Evolutionary conservation across 2,113 vertebrate genomes (phyloP).

Genomic region (Bos javanicus): DNA sequence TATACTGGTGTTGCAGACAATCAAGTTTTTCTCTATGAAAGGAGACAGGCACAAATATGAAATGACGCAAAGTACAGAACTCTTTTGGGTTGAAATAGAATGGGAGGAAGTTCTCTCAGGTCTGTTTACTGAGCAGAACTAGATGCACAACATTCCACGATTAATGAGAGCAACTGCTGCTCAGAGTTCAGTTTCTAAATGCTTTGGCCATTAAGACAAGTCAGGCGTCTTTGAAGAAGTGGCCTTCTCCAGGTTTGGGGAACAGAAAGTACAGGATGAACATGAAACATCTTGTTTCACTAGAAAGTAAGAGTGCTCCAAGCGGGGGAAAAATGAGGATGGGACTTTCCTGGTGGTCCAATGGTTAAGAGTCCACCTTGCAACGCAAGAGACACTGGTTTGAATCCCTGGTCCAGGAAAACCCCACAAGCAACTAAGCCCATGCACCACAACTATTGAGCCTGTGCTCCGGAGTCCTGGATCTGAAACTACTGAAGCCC

Average conservation of each 20-base stretch:
- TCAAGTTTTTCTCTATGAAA: background rate
- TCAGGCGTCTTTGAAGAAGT: background rate
- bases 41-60: background rate
- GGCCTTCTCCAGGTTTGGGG: background rate
- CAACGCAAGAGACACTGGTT: background rate
- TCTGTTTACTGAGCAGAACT: background rate
- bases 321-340: background rate
- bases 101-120: background rate
- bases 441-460: background rate
- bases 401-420: background rate
- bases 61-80: background rate
- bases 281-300: background rate
- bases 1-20: background rate
- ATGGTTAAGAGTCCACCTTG: background rate
- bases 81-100: background rate
- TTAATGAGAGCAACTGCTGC: background rate
- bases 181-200: background rate
- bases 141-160: rapidly evolving
- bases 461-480: background rate
- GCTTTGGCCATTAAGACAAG: background rate
- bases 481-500: background rate
- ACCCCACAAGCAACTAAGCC: background rate
- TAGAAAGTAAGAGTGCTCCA: background rate
- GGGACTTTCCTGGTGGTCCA: background rate
- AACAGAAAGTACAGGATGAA: background rate